Base-by-base conservation (phyloP, 2,113 vertebrate species). In the Platichthys stellatus region DNA sequence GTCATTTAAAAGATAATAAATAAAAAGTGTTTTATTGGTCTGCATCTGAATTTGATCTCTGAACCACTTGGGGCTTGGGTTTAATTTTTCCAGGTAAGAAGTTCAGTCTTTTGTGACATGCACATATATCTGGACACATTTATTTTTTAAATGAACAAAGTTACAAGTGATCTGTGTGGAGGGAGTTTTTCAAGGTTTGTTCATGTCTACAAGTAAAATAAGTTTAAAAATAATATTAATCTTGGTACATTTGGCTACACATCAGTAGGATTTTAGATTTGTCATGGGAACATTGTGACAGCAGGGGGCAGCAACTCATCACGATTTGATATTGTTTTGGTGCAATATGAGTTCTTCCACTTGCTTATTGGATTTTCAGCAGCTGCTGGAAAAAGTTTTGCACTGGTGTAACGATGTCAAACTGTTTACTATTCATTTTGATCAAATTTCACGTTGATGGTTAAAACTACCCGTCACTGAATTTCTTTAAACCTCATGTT, bases 241-340 rank as follows among this genome's bases (percentile, higher is more conserved):
- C 10, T 0, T 57, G 57, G 3, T 17, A 18, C 17, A n/a, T 49
- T 18, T 14, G 47, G 15, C 24, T 59, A 24, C 26, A 45, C 15
- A 10, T 43, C 1, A 2, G 24, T 47, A 18, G 51, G 24, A 58
- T 60, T n/a, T 57, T 0, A 53, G 14, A 70, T 54, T 71, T 31
- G 64, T 35, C 68, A 66, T 87, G 40, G 12, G 62, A 11, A 31
- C 63, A 62, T 20, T 66, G 0, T 35, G 45, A 72, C 92, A 83
- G 84, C 82, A 93, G 92, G 82, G 89, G 88, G 92, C 88, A 93
- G 88, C 81, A 88, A n/a, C 57, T 78, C 77, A 26, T 69, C 70
- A 79, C 15, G 18, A 18, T 69, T 40, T 40, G 14, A 70, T 21
- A 43, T 57, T 1, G 17, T 56, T 24, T 57, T 47, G 49, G 17